phyloP scores from a whole-genome alignment of 2,888 invertebrate species.

The Platypus cylindrus region DNA sequence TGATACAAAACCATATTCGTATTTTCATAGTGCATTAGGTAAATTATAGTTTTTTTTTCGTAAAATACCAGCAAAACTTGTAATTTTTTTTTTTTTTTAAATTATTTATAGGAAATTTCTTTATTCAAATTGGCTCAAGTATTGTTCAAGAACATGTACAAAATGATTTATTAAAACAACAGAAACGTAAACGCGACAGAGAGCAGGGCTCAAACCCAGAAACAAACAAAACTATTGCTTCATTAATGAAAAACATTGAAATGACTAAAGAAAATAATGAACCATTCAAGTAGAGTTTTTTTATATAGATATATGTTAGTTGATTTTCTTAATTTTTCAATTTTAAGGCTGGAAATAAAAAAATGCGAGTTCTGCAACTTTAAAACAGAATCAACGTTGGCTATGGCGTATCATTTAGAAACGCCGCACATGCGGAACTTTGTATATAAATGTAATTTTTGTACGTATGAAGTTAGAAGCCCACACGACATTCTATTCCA shows the following conservation, averaged over 20 bases:
- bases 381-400: conserved; percentile 73
- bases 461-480: conserved; percentile 44
- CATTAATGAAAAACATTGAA: conserved; percentile 73
- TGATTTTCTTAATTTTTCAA: not conserved
- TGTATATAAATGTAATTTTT: conserved; percentile 57
- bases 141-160: conserved; percentile 85
- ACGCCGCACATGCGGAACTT: conserved; percentile 85
- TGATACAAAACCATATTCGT: conserved; percentile 40
- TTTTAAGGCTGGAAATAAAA: conserved; percentile 49
- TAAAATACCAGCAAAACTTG: not conserved
- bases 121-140: conserved; percentile 82
- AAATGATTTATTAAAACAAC: conserved; percentile 77
- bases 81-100: not conserved
- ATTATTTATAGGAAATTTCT: conserved; percentile 38
- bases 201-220: conserved; percentile 53
- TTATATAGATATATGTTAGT: not conserved
- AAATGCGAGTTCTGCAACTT: conserved; percentile 84
- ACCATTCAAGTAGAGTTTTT: conserved; percentile 31
- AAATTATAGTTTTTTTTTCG: conserved; percentile 44
- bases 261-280: conserved; percentile 77
- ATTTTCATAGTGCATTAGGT: conserved; percentile 77
- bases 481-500: conserved; percentile 83
- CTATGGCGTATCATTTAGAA: conserved; percentile 77
- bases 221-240: conserved; percentile 66
- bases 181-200: conserved; percentile 69